Evolutionary conservation across 1,140 invertebrate genomes (phyloP).

Genomic region (Paralvinella palmiformis): DNA sequence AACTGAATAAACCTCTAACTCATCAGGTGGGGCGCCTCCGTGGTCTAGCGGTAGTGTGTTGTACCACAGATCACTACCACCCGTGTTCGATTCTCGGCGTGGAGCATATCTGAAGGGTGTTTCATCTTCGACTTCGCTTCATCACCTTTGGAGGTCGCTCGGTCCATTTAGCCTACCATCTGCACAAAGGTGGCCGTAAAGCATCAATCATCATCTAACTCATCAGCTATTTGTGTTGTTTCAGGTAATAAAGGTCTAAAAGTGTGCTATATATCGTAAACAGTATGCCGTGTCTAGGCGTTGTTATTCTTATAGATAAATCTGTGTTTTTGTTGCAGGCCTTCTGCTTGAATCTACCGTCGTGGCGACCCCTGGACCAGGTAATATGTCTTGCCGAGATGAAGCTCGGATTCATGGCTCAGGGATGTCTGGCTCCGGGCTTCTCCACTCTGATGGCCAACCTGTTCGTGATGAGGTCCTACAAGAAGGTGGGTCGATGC

Average conservation of each 20-base stretch:
- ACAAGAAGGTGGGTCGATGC: constrained; percentile 77
- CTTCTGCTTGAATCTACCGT: constrained; percentile 96
- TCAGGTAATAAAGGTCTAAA: neutral
- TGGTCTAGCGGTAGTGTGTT: too few relatives aligned
- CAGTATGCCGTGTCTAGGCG: neutral
- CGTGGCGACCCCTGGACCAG: constrained; percentile 99
- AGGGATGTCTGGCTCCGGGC: constrained; percentile 96
- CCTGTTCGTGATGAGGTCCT: constrained; percentile 98
- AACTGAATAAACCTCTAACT: too few relatives aligned
- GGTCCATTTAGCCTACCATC: too few relatives aligned
- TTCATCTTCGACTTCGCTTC: too few relatives aligned
- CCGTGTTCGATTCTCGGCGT: too few relatives aligned
- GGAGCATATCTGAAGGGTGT: too few relatives aligned
- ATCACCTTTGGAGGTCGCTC: too few relatives aligned
- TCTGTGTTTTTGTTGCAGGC: constrained; percentile 61
- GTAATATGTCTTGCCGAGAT: constrained; percentile 81
- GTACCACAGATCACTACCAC: too few relatives aligned
- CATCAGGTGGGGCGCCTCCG: too few relatives aligned
- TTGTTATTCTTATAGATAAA: neutral
- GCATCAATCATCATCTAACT: too few relatives aligned
- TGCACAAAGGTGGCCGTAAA: too few relatives aligned
- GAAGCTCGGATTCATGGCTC: constrained; percentile 93
- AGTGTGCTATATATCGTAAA: neutral
- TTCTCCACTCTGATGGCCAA: constrained; percentile 99
- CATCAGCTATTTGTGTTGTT: too few relatives aligned